Evolutionary conservation across 2,888 invertebrate species (phyloP), one percentile per base, ranked within the genome.

Genomic region (Melanotus villosus): DNA sequence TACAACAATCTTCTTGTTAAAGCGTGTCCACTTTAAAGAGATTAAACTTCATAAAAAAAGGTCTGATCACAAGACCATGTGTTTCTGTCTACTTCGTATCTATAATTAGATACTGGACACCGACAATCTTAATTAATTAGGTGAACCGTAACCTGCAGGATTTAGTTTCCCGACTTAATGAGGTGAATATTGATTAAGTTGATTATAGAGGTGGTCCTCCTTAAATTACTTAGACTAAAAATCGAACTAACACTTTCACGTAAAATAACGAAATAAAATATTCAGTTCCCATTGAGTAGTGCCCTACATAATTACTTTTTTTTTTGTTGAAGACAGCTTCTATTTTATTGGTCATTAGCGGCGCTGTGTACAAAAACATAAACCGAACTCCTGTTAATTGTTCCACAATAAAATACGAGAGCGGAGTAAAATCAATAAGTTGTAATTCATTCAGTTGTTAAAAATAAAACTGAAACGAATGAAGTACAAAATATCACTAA

Each of bases 61-160:
- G 21, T 9, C 19, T 45, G 56, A 47, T 34, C 60, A 62, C 26
- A 47, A 16, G 59, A 45, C 60, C 45, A 56, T 60, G 56, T 63
- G 68, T 63, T 67, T 26, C 12, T 63, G 62, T 45, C 57, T 57
- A 18, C 45, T 68, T 68, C 63, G 68, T 63, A 68, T 68, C 68
- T 68, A 57, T 68, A 68, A 68, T 68, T 62, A 68, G 68, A 68
- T 18, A 57, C 68, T 57, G 68, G 68, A 68, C 68, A 57, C 47
- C 26, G 47, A 50, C 68, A 62, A 68, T 68, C 57, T 63, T 68
- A 68, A 68, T 68, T 68, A 68, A 68, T 68, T 68, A 68, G 68
- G 52, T 68, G 63, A 68, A 68, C 62, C 68, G 56, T 62, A 68
- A 68, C 56, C 52, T 34, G 56, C 18, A 26, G 68, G 62, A 62